Conservation (phyloP, 2,888 invertebrate genomes). For the Melieria crassipennis region DNA sequence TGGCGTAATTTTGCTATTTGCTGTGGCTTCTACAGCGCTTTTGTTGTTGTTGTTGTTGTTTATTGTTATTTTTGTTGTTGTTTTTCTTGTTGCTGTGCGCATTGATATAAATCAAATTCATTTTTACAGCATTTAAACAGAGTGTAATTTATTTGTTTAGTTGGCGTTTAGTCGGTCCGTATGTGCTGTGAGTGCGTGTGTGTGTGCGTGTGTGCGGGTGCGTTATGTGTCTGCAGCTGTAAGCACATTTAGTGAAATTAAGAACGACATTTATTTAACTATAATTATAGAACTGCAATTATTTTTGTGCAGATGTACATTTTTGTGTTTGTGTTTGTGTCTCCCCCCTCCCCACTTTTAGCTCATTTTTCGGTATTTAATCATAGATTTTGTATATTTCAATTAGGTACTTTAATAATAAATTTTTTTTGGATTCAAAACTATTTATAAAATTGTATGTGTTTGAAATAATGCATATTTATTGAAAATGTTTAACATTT, state of each 20-base stretch:
- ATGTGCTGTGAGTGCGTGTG: neutral
- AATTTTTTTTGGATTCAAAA: too few relatives aligned
- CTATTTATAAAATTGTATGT: too few relatives aligned
- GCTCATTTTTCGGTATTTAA: too few relatives aligned
- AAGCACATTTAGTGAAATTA: slow-evolving; percentile 17
- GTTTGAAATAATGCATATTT: too few relatives aligned
- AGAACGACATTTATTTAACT: slow-evolving; percentile 4
- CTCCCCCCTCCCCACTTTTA: too few relatives aligned
- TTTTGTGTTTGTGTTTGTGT: too few relatives aligned
- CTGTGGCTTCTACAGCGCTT: slow-evolving; percentile 11
- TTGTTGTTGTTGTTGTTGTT: slow-evolving; percentile 19
- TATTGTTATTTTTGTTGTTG: slow-evolving; percentile 17
- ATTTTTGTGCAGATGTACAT: neutral
- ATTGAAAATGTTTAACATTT: too few relatives aligned
- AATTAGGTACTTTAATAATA: too few relatives aligned
- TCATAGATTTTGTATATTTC: too few relatives aligned
- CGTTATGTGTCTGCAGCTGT: slow-evolving; percentile 22
- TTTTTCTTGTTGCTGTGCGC: slow-evolving; percentile 34
- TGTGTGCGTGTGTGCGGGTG: neutral
- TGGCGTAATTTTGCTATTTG: slow-evolving; percentile 4
- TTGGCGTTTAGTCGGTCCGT: slow-evolving; percentile 19
- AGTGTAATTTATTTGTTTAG: slow-evolving; percentile 53
- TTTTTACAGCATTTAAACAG: slow-evolving; percentile 62
- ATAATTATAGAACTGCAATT: neutral
- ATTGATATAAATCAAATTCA: slow-evolving; percentile 56